These are phyloP conservation scores for Syritta pipiens DNA, from an alignment of 2,888 invertebrate species.

Conservation along the genomic window DNA sequence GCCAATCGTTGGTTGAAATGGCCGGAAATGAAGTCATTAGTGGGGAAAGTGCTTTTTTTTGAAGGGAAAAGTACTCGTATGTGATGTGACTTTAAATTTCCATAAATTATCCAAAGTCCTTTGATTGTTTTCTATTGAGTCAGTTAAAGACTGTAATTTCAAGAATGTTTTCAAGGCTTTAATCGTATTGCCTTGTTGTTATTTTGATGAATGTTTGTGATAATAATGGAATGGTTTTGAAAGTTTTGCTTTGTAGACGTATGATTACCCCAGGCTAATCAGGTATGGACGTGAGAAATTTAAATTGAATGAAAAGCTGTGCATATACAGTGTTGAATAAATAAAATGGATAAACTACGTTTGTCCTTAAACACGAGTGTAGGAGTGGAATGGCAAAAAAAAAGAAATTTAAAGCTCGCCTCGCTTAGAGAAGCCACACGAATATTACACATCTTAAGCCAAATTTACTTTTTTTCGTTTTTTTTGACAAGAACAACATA, in stretches of 20 bases:
- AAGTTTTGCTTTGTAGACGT: slow-evolving; percentile 19
- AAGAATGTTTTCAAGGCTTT: slow-evolving; percentile 8
- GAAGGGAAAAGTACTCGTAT: slow-evolving; percentile 26
- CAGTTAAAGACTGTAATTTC: neutral
- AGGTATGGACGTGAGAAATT: slow-evolving; percentile 31
- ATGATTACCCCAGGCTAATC: slow-evolving; percentile 22
- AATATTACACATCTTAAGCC: too few relatives aligned
- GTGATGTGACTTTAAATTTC: slow-evolving; percentile 5
- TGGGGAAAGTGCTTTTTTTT: slow-evolving; percentile 2
- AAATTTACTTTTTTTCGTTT: slow-evolving; percentile 8
- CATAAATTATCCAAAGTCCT: slow-evolving; percentile 37
- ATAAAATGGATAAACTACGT: neutral
- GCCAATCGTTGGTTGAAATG: neutral
- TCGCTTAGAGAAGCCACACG: too few relatives aligned
- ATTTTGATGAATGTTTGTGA: slow-evolving; percentile 12
- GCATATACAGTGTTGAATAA: neutral
- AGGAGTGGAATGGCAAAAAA: too few relatives aligned
- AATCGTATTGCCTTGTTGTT: slow-evolving; percentile 7
- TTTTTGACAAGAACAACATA: slow-evolving; percentile 5
- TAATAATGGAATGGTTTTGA: slow-evolving; percentile 24
- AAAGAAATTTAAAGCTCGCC: too few relatives aligned
- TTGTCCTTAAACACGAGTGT: too few relatives aligned
- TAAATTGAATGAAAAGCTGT: slow-evolving; percentile 5
- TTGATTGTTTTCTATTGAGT: slow-evolving; percentile 3
- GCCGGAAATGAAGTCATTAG: slow-evolving; percentile 35